Percentiles rank a stretch among this genome's conserved stretches.
Evolutionary conservation across 2,888 invertebrate species (phyloP).

Genomic region (Doris montereyensis): DNA sequence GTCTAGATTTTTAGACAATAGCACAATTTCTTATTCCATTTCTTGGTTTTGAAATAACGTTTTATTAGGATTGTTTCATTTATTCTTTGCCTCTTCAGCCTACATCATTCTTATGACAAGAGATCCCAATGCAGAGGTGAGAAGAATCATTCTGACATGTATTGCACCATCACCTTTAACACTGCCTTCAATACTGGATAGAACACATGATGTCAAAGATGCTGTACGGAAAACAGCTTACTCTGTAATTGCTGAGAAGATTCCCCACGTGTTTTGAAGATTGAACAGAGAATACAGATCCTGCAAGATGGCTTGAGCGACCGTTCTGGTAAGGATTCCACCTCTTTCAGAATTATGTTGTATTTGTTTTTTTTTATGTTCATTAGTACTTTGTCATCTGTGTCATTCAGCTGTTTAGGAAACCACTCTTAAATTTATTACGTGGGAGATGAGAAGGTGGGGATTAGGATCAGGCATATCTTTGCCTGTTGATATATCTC

Average conservation of each 20-base stretch:
- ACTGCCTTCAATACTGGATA: constrained; percentile 80
- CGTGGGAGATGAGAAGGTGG: background rate
- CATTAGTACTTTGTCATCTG: background rate
- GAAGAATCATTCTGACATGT: constrained; percentile 80
- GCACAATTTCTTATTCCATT: no score
- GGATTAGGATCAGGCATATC: no score
- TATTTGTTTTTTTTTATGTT: background rate
- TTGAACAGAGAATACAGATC: constrained; percentile 79
- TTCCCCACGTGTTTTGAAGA: constrained; percentile 78
- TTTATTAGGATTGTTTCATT: no score
- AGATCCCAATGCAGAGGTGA: constrained; percentile 85
- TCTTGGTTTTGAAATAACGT: no score
- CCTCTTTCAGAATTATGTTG: background rate
- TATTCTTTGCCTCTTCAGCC: constrained; percentile 48
- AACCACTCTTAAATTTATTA: background rate
- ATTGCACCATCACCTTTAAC: constrained; percentile 83
- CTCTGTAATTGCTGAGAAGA: constrained; percentile 74
- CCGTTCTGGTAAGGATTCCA: constrained; percentile 73
- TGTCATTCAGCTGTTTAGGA: background rate
- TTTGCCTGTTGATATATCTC: no score
- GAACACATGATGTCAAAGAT: constrained; percentile 85
- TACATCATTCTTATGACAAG: constrained; percentile 68
- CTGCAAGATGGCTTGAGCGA: constrained; percentile 80
- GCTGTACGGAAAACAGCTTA: constrained; percentile 80
- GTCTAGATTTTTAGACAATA: no score